A percentile compares a stretch with the other conserved stretches of the same genome.
phyloP scores from a whole-genome alignment of 2,113 vertebrate genomes.

The Serinus canaria region DNA sequence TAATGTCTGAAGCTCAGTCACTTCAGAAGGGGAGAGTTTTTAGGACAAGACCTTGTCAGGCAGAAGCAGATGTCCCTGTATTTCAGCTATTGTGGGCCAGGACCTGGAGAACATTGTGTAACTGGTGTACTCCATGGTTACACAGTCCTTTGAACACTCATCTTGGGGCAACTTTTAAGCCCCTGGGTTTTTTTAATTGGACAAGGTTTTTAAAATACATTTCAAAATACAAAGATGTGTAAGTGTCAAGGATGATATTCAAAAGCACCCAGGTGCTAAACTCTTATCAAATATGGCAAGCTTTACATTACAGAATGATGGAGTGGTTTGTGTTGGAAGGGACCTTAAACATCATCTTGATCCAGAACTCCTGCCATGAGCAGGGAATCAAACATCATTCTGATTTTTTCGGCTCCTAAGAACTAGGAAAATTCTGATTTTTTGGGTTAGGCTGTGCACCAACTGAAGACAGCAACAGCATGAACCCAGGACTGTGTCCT shows the following conservation, averaged over 20 bases:
- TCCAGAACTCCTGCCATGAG: background rate
- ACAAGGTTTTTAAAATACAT: background rate
- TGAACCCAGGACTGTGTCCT: background rate
- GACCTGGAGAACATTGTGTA: background rate
- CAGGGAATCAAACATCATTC: background rate
- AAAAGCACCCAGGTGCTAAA: background rate
- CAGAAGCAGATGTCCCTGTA: background rate
- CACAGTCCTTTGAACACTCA: background rate
- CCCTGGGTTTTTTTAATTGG: background rate
- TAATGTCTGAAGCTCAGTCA: background rate
- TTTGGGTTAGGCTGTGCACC: background rate
- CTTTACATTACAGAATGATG: background rate
- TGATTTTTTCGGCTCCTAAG: background rate
- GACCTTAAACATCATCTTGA: background rate
- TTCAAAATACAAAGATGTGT: background rate
- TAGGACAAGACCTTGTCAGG: background rate
- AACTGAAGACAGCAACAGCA: background rate
- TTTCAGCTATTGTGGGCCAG: background rate
- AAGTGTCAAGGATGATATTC: background rate
- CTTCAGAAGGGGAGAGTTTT: background rate
- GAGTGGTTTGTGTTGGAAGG: background rate
- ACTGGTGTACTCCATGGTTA: background rate
- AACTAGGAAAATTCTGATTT: background rate
- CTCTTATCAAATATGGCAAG: background rate
- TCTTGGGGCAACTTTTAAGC: background rate